Percentiles rank a stretch among this genome's conserved stretches.
phyloP scores from a whole-genome alignment of 35 echinoderm and acorn worm species.

The Apostichopus japonicus region DNA sequence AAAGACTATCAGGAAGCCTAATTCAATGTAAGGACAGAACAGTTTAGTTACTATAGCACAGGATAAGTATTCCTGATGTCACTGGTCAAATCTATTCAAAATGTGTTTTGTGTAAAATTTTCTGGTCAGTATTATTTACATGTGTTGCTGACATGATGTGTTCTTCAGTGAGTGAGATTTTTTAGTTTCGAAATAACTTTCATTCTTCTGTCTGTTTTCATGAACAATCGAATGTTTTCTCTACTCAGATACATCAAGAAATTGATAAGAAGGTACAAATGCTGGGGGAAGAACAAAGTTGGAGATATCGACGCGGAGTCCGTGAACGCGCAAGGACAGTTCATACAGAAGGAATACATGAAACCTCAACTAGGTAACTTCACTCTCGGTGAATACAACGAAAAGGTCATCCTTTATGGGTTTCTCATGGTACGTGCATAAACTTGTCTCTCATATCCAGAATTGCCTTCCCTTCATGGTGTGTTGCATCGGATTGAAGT shows the following conservation, averaged over 20 bases:
- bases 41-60: no score
- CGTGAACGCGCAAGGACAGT: slow-evolving; percentile 61
- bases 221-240: background rate
- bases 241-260: slow-evolving; percentile 59
- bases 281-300: slow-evolving; percentile 77
- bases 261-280: slow-evolving; percentile 66
- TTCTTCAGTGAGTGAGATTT: background rate
- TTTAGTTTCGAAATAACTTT: background rate
- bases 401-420: slow-evolving; percentile 98
- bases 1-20: no score
- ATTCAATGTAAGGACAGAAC: no score
- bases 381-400: slow-evolving; percentile 91
- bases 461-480: background rate
- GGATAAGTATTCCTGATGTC: no score
- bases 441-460: background rate
- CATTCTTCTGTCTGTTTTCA: background rate
- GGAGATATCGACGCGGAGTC: slow-evolving; percentile 50
- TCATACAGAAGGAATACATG: slow-evolving; percentile 68
- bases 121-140: background rate
- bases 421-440: slow-evolving; percentile 88
- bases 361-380: slow-evolving; percentile 89
- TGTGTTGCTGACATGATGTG: background rate
- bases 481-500: no score
- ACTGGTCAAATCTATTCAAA: no score
- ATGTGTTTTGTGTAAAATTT: background rate